Percentiles rank a stretch among this genome's conserved stretches.
phyloP scores from a whole-genome alignment of 2,888 invertebrate species.

The Standfussiana lucernea region DNA sequence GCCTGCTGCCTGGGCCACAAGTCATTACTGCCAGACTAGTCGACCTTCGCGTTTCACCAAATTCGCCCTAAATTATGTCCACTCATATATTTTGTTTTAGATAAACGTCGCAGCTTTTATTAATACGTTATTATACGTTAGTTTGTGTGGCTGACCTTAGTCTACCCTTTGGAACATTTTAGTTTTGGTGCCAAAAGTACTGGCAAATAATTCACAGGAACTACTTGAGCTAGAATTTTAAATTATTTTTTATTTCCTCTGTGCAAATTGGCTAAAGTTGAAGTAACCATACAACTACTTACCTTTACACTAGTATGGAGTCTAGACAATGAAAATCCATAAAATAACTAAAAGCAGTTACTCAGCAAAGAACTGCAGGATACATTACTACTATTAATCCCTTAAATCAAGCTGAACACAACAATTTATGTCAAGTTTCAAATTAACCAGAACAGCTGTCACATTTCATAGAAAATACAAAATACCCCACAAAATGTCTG shows the following conservation, averaged over 20 bases:
- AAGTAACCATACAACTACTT: not conserved
- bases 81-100: constrained; percentile 60
- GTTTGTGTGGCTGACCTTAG: constrained; percentile 27
- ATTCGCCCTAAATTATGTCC: constrained; percentile 57
- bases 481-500: constrained; percentile 11
- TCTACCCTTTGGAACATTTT: constrained; percentile 12
- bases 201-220: not conserved
- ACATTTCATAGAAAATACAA: constrained; percentile 50
- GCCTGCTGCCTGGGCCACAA: constrained; percentile 53
- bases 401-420: constrained; percentile 24
- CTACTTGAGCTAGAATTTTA: no score
- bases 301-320: not conserved
- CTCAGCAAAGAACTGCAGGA: not conserved
- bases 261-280: not conserved
- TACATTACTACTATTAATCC: constrained; percentile 1
- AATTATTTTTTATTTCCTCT: not conserved
- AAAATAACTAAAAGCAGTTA: not conserved
- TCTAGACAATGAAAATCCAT: not conserved
- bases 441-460: constrained; percentile 56
- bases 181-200: constrained; percentile 12
- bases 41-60: constrained; percentile 66
- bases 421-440: constrained; percentile 16
- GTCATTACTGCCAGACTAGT: constrained; percentile 58
- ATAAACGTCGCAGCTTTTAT: constrained; percentile 45
- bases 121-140: constrained; percentile 36